These are phyloP conservation scores for Liodrosophila aerea DNA, from an alignment of 2,888 invertebrate species.

Conservation along the genomic window DNA sequence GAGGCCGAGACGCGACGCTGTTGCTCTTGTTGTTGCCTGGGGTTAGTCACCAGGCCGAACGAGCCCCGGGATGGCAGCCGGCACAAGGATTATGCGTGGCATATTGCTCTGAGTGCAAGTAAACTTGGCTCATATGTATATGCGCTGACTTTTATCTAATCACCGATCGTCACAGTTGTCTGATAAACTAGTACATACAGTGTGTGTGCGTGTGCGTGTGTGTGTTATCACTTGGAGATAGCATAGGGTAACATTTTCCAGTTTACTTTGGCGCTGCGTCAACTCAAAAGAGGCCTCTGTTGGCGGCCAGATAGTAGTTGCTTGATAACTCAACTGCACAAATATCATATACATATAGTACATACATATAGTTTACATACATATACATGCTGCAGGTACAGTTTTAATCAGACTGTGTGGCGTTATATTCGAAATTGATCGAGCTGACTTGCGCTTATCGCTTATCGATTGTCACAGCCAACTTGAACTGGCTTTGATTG, in stretches of 20 bases:
- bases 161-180: conserved; percentile 42
- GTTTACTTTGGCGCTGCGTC: conserved; percentile 68
- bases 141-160: conserved; percentile 40
- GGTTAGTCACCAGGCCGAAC: conserved; percentile 43
- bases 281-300: conserved; percentile 67
- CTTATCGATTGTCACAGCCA: not conserved
- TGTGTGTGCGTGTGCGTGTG: conserved; percentile 8
- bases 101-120: conserved; percentile 18
- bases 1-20: conserved; percentile 41
- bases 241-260: conserved; percentile 29
- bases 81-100: conserved; percentile 30
- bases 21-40: conserved; percentile 2
- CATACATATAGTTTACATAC: conserved; percentile 7
- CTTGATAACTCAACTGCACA: conserved; percentile 59
- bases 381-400: conserved; percentile 47
- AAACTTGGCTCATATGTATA: conserved; percentile 21
- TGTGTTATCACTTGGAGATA: conserved; percentile 50
- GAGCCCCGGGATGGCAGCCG: conserved; percentile 7
- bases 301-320: conserved; percentile 56
- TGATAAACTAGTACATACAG: conserved; percentile 32
- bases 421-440: conserved; percentile 61
- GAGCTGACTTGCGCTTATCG: not conserved
- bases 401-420: conserved; percentile 66
- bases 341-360: conserved; percentile 27
- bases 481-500: conserved; percentile 55